These are phyloP conservation scores for Stenotaenia linearis DNA, from an alignment of 2,888 invertebrate species.

Conservation along the genomic window DNA sequence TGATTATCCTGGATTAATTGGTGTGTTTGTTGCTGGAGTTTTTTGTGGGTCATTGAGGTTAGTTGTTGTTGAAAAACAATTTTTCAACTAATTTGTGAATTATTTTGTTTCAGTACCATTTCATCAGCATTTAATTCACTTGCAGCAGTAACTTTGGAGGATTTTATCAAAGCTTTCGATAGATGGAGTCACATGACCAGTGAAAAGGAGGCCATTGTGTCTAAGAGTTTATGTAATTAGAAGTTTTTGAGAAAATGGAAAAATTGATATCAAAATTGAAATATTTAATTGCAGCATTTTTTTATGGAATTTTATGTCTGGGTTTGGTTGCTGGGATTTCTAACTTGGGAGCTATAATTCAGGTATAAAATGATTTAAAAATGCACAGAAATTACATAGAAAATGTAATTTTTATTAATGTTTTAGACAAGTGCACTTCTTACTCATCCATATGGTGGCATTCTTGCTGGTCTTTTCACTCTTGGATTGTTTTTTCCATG, in stretches of 20 bases:
- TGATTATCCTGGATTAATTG: constrained; percentile 68
- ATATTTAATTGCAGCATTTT: not conserved
- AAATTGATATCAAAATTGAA: not conserved
- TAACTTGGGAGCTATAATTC: not conserved
- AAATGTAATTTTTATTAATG: no score
- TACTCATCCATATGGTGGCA: no score
- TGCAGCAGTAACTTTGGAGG: constrained; percentile 47
- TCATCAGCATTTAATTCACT: constrained; percentile 50
- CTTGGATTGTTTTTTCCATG: constrained; percentile 80
- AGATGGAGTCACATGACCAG: not conserved
- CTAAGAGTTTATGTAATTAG: not conserved
- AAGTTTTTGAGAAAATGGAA: not conserved
- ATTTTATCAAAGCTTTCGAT: constrained; percentile 42
- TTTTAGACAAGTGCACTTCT: no score
- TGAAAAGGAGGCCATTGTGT: not conserved
- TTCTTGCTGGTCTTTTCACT: no score
- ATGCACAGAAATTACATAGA: no score
- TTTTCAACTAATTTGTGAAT: not conserved
- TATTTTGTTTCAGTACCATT: constrained; percentile 45
- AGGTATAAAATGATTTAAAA: no score
- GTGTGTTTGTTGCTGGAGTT: constrained; percentile 90
- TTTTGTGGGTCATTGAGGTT: constrained; percentile 94
- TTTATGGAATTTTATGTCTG: not conserved
- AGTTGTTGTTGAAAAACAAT: constrained; percentile 21
- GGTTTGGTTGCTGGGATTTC: not conserved